Evolutionary conservation across 2,113 vertebrate genomes (phyloP), one percentile per base, ranked within the genome.

Genomic region (Rhabdomys dilectus): DNA sequence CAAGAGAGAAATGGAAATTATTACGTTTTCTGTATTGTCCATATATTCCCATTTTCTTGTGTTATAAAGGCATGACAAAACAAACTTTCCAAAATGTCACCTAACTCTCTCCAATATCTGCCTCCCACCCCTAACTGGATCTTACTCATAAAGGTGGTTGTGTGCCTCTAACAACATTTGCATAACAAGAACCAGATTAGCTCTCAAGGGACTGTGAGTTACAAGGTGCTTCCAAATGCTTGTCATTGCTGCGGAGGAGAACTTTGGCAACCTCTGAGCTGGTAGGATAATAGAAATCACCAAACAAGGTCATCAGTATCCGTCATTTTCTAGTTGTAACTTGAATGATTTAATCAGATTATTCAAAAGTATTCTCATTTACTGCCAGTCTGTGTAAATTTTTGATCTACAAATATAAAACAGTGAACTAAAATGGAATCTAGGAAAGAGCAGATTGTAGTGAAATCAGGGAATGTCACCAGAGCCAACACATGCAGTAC

Each of bases 271-370:
- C 8, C 10, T 39, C 19, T 75, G 36, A 17, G 53, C 84, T 91
- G 91, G 31, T 0, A 24, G 7, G 72, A 78, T 72, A 42, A 94
- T 12, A 53, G 39, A 92, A 51, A 91, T 51, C 3, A 8, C 51
- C 36, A 80, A 86, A 84, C 11, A 7, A 31, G 80, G 56, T 93
- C 48, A 66, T 81, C 11, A 34, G 31, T 48, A 56, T 91, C 48
- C 89, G 72, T 53, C 22, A 22, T 58, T 75, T 75, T 80, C 60
- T 84, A 89, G 24, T 42, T 68, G 9, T 26, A 48, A 87, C 76
- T 48, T 92, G 48, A 77, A 89, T 82, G 56, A 86, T 68, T 95
- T 93, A 29, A 89, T 94, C 88, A 78, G n/a, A n/a, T 16, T 39
- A 73, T 10, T 73, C 19, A 16, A 89, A 48, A 88, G 82, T 34